Conservation (phyloP, 2,888 invertebrate genomes). For the Caenorhabditis angaria region DNA sequence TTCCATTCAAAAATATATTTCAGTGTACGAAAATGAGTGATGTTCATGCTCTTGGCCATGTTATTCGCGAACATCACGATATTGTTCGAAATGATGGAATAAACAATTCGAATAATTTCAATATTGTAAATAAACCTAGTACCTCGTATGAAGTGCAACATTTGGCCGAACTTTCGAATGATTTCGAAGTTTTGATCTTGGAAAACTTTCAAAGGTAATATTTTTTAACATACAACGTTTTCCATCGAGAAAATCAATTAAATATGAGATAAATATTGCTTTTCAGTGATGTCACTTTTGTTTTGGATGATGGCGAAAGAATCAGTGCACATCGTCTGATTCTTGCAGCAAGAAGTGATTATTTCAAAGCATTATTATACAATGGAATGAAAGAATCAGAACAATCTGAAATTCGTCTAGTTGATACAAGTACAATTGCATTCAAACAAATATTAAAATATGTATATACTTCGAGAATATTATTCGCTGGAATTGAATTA, state of each 20-base stretch:
- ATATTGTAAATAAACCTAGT: not conserved
- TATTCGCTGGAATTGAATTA: conserved; percentile 76
- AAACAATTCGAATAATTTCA: not conserved
- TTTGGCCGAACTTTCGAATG: not conserved
- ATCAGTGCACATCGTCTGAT: conserved; percentile 84
- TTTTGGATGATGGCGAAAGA: conserved; percentile 80
- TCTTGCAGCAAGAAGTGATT: conserved; percentile 92
- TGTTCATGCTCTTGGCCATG: not conserved
- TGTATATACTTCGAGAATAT: conserved; percentile 85
- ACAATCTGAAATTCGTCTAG: conserved; percentile 77
- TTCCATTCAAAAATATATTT: no score
- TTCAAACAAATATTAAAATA: conserved; percentile 77
- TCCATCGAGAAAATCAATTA: no score
- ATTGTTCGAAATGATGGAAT: not conserved
- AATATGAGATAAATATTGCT: no score
- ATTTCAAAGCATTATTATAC: conserved; percentile 83
- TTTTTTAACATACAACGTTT: not conserved
- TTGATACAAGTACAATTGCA: conserved; percentile 56
- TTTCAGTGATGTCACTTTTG: conserved; percentile 80
- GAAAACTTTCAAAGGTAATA: not conserved
- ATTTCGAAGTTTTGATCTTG: not conserved
- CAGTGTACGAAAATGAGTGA: not conserved
- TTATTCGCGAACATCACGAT: not conserved
- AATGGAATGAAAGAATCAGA: conserved; percentile 79
- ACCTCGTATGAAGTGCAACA: not conserved